Evolutionary conservation across 2,888 invertebrate species (phyloP).

Genomic region (Gastracanthus pulcherrimus): DNA sequence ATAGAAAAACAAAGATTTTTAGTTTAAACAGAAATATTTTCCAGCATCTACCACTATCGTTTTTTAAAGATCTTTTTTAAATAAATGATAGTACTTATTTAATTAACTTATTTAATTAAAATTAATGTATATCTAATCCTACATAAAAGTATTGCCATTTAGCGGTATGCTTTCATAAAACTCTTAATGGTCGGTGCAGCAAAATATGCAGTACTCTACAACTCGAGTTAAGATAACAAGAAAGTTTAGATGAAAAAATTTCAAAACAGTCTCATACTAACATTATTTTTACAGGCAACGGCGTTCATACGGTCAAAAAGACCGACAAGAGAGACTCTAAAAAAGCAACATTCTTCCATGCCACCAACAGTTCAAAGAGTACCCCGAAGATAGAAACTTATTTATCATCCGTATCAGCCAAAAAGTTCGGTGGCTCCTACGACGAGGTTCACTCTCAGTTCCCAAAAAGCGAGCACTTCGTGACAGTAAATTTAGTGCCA

Average conservation of each 20-base stretch:
- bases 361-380: constrained; percentile 4
- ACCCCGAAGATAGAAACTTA: constrained; percentile 20
- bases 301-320: background rate
- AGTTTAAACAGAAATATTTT: too few species aligned
- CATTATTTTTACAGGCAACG: constrained; percentile 8
- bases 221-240: background rate
- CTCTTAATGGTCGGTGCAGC: background rate
- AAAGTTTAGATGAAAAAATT: too few species aligned
- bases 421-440: constrained; percentile 44
- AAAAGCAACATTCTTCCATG: constrained; percentile 2
- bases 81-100: too few species aligned
- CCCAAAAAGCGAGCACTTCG: background rate
- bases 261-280: too few species aligned
- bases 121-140: too few species aligned
- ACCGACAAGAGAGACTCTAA: background rate
- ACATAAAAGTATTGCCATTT: too few species aligned
- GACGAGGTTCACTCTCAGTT: constrained; percentile 16
- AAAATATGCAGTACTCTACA: too few species aligned
- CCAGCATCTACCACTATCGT: too few species aligned
- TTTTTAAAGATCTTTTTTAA: too few species aligned
- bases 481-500: constrained; percentile 11
- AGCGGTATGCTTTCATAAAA: background rate
- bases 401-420: background rate
- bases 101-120: too few species aligned
- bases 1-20: too few species aligned